Evolutionary conservation across 2,797 vertebrate genomes (phyloP), one percentile per base, ranked within the genome.

Genomic region (Chromobotia macracanthus): DNA sequence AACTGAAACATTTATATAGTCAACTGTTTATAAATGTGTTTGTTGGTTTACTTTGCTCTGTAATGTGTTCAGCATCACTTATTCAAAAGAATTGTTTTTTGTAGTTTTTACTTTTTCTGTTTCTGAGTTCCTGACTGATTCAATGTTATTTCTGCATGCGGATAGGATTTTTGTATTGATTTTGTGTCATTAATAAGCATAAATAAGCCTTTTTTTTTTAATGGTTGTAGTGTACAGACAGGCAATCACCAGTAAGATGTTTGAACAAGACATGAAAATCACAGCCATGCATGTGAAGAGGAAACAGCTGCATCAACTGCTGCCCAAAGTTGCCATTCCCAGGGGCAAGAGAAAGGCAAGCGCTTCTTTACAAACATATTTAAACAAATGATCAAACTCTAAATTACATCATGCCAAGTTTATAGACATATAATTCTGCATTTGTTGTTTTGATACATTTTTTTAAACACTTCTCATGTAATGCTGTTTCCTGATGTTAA

Each of bases 231-330:
- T 97, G 89, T 95, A 95, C 91, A 93, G 93, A 87, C 94, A 95
- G 90, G 95, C 95, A 89, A 94, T 95, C 89, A 95, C 93, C 90
- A 95, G 93, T 89, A 95, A 95, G 89, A 94, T 96, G 91, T 96
- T 95, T 90, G 93, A 96, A 88, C 85, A 93, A 83, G 95, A 96
- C 88, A 96, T 95, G 95, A 95, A 94, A 89, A 94, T 97, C 85
- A 94, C 95, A 75, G 95, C 94, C 86, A 94, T 92, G 91, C 96
- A 95, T 77, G 92, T 96, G 84, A 95, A 93, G 85, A 93, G 91
- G 90, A 95, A 90, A 84, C 93, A 95, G 75, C 94, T 96, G 78
- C 94, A 95, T 86, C 94, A 95, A 82, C 89, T 95, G 61, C 89
- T 96, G 81, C 95, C 95, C 56, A 93, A 89, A 84, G 92, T 94